These are phyloP conservation scores for Cephus cinctus DNA, from an alignment of 1,140 invertebrate genomes.

Conservation along the genomic window DNA sequence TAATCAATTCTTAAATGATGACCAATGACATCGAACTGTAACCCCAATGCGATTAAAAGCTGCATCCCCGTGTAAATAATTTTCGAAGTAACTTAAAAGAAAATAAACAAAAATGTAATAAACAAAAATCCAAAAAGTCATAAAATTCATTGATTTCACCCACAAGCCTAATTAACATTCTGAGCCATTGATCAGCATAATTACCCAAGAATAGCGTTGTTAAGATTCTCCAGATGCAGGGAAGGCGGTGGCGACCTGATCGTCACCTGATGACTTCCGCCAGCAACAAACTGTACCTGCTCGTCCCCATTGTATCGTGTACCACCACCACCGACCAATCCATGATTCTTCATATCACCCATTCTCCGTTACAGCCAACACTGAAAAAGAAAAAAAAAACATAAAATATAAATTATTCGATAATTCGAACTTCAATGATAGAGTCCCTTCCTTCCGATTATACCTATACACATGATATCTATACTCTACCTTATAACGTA, in stretches of 20 bases:
- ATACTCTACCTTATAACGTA: not conserved
- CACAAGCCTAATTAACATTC: too few relatives aligned
- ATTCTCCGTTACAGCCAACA: constrained; percentile 38
- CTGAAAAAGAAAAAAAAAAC: constrained; percentile 24
- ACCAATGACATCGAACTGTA: too few relatives aligned
- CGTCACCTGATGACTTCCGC: constrained; percentile 49
- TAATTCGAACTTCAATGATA: too few relatives aligned
- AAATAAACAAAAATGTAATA: too few relatives aligned
- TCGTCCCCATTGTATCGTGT: constrained; percentile 49
- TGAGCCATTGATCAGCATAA: too few relatives aligned
- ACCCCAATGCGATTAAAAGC: too few relatives aligned
- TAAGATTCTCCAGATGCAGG: constrained; percentile 46
- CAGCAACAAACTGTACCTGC: constrained; percentile 50
- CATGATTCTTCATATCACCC: constrained; percentile 50
- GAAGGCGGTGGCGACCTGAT: constrained; percentile 47
- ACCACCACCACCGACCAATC: constrained; percentile 29
- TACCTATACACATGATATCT: too few relatives aligned
- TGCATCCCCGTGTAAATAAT: too few relatives aligned
- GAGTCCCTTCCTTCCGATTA: not conserved
- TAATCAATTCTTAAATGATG: too few relatives aligned
- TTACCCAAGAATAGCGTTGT: constrained; percentile 45
- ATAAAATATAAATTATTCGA: not conserved
- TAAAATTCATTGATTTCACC: too few relatives aligned
- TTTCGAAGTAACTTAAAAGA: too few relatives aligned
- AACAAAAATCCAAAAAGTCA: too few relatives aligned